Evolutionary conservation across 2,797 vertebrate species (phyloP), one percentile per base, ranked within the genome.

Genomic region (Adrianichthys oophorus): DNA sequence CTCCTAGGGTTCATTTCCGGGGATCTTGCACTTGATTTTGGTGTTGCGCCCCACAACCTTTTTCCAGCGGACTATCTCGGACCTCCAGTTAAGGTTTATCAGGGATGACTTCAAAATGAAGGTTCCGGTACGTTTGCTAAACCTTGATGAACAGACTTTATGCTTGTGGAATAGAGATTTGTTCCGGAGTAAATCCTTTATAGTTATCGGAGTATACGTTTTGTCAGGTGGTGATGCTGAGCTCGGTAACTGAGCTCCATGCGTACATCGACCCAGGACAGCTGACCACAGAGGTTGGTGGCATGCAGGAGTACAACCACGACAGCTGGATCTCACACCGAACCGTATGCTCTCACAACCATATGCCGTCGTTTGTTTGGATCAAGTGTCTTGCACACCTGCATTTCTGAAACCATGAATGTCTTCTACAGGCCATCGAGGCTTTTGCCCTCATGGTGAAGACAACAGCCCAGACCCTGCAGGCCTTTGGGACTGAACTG

Each of bases 101-200:
- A 94, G 85, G 91, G 95, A 99, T 92, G 96, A 98, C 74, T 94
- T 97, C 90, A 98, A 95, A 82, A 96, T 98, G 94, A 98, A 99
- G 93, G 96, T 97, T 55, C 91, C 91, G 53, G 74, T 86, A 91
- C 87, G 42, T 18, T 29, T 21, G 19, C 19, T 0, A 21, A 21
- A 21, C 19, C 19, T 21, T 21, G 19, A 21, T 15, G 4, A 16
- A 7, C n/a, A 0, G 13, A 16, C 15, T 14, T 1, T 37, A n/a
- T 46, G n/a, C 5, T 29, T 37, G n/a, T 1, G 6, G 24, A 29
- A 29, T 29, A 24, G 8, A 10, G 8, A 50, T n/a, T 7, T 32
- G 26, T 37, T 29, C 7, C 10, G 32, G 8, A 8, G 32, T 37
- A 13, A 37, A 13, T 12, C 32, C 32, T 10, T 12, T 10, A 37